A percentile compares a stretch with the other conserved stretches of the same genome.
phyloP scores from a whole-genome alignment of 2,888 invertebrate genomes.

The Mythimna loreyi region DNA sequence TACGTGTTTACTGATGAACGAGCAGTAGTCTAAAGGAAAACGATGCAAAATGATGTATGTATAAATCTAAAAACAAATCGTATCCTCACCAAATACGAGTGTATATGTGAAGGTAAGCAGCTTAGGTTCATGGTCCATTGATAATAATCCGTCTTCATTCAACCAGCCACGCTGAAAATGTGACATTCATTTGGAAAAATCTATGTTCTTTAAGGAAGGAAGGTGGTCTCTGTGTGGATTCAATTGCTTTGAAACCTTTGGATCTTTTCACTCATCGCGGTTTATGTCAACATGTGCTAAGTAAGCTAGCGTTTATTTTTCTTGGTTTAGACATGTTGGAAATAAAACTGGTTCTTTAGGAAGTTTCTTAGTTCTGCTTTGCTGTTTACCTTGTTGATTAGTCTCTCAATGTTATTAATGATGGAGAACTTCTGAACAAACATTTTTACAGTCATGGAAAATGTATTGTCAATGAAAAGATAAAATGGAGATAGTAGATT shows the following conservation, averaged over 20 bases:
- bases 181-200: constrained; percentile 54
- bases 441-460: background rate
- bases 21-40: background rate
- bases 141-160: constrained; percentile 51
- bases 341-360: too few species aligned
- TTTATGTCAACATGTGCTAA: constrained; percentile 1
- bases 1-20: background rate
- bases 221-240: constrained; percentile 5
- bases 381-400: background rate
- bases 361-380: background rate
- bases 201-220: constrained; percentile 30
- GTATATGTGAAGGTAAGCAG: constrained; percentile 31
- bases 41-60: background rate
- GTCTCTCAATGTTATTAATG: background rate
- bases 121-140: constrained; percentile 49
- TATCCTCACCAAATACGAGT: constrained; percentile 24
- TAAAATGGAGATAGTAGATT: too few species aligned
- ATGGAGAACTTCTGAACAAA: background rate
- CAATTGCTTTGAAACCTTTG: constrained; percentile 32
- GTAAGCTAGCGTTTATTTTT: constrained; percentile 9
- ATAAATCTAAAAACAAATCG: constrained; percentile 29
- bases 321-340: background rate
- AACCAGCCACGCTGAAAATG: constrained; percentile 40
- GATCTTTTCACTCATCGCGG: constrained; percentile 16
- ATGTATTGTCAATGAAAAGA: background rate